Base-by-base conservation (phyloP, 2,797 vertebrate species). In the Hirundo rustica region DNA sequence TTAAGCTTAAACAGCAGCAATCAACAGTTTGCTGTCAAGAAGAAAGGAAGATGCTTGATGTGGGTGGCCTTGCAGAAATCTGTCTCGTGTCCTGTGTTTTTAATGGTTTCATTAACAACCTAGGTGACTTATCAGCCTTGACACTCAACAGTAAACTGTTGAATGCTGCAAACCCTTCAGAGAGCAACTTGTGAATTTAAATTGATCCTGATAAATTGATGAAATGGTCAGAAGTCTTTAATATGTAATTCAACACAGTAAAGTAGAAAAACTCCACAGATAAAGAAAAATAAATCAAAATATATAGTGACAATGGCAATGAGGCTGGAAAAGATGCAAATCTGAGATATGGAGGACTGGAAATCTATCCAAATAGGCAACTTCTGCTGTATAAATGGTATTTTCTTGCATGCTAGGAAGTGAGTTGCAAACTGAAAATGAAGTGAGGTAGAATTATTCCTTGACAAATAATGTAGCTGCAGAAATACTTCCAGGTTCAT, bases 31-130 rank as follows among this genome's bases (percentile, higher is more conserved):
- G 17, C 57, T 83, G 68, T 88, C 78, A 93, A 88, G 72, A 77
- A 88, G 54, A 60, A 54, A 48, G 27, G 68, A 71, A 88, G 54
- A 54, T 74, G 53, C 34, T 77, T 76, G n/a, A 87, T 87, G 75
- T 82, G 75, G 75, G 87, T 96, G 91, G 84, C 18, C 67, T 71
- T 85, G 60, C n/a, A 83, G 57, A 91, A 34, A 77, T 96, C 65
- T 94, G 50, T 89, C 70, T 89, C 61, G 67, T 21, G 50, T 88
- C 17, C 22, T 65, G 7, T 74, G 23, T 57, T 79, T 94, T 85
- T 71, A 94, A 92, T 85, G n/a, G 54, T 80, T 96, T 91, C 38
- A 83, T 94, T 93, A 92, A 51, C 72, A 92, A 47, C 42, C 72
- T 61, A 40, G 61, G 72, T 91, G 91, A 85, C 75, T 94, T 96